Conservation (phyloP, 2,797 vertebrate genomes). For the Takifugu ocellatus region DNA sequence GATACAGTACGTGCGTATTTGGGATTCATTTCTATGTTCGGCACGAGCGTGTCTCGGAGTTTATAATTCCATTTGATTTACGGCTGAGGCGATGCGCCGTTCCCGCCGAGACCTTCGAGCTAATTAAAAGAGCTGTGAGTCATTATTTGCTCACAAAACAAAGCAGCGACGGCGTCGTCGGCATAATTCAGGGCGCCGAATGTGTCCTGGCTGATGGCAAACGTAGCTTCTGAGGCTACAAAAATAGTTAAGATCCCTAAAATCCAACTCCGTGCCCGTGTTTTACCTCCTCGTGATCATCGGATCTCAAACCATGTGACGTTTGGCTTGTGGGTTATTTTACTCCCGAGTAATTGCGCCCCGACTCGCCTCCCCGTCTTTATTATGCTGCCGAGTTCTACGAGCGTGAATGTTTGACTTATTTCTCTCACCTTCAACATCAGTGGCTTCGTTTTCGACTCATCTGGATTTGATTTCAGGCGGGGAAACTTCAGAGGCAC, state of each 20-base stretch:
- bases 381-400: conserved; percentile 20
- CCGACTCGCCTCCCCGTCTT: neutral
- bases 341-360: conserved; percentile 17
- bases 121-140: conserved; percentile 65
- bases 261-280: too few relatives aligned
- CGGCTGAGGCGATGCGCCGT: conserved; percentile 27
- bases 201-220: too few relatives aligned
- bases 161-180: conserved; percentile 14
- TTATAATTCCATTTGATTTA: conserved; percentile 63
- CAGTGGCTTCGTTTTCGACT: conserved; percentile 37
- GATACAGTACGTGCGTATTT: conserved; percentile 52
- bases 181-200: neutral
- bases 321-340: conserved; percentile 6
- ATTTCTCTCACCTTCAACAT: conserved; percentile 53
- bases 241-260: neutral
- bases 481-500: conserved; percentile 47
- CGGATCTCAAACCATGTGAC: too few relatives aligned
- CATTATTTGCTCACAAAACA: conserved; percentile 39
- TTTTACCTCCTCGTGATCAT: too few relatives aligned
- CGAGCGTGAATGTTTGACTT: conserved; percentile 30
- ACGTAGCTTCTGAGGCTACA: neutral
- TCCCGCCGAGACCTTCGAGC: conserved; percentile 40
- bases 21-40: conserved; percentile 41
- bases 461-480: conserved; percentile 45
- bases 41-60: conserved; percentile 30